phyloP scores from a whole-genome alignment of 2,888 invertebrate species.

The Phalera bucephala region DNA sequence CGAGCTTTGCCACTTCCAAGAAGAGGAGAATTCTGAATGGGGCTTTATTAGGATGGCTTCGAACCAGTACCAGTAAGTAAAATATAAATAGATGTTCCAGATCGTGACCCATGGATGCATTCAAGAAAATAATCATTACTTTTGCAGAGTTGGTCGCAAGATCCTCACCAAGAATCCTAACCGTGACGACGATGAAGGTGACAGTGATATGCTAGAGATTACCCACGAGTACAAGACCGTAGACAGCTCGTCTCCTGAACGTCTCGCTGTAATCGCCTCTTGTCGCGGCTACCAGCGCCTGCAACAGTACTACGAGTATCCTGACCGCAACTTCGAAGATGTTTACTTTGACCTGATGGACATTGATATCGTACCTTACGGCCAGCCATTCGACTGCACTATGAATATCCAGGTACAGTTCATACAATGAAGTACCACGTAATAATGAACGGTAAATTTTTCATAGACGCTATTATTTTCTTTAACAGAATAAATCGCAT shows the following conservation, averaged over 20 bases:
- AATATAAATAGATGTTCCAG: too few relatives aligned
- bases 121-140: not conserved
- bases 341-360: constrained; percentile 86
- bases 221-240: constrained; percentile 85
- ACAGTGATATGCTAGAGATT: constrained; percentile 86
- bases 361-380: constrained; percentile 85
- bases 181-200: constrained; percentile 84
- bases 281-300: constrained; percentile 84
- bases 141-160: constrained; percentile 85
- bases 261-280: constrained; percentile 86
- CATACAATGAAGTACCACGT: too few relatives aligned
- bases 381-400: constrained; percentile 86
- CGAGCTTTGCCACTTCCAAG: constrained; percentile 88
- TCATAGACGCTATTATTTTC: not conserved
- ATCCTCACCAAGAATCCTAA: constrained; percentile 86
- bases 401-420: constrained; percentile 83
- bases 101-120: too few relatives aligned
- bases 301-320: constrained; percentile 84
- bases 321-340: constrained; percentile 83
- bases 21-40: constrained; percentile 86
- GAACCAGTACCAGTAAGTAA: constrained; percentile 85
- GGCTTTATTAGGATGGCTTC: constrained; percentile 86
- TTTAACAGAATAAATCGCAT: constrained; percentile 82
- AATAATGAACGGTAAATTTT: not conserved
- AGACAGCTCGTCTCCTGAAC: constrained; percentile 85